Conservation (phyloP, 2,888 invertebrate genomes). For the Carcina quercana region DNA sequence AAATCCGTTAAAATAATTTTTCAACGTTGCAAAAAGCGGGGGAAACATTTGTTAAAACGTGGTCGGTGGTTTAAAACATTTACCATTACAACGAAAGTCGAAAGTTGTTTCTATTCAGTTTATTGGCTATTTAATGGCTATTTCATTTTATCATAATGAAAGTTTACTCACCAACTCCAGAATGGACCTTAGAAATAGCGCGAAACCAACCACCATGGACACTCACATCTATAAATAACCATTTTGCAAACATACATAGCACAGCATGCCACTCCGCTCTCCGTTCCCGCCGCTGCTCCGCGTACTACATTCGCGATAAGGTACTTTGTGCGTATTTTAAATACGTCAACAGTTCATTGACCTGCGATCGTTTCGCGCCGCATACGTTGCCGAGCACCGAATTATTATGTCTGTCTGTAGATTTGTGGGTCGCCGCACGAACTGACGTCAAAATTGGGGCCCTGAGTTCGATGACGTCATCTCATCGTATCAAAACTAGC, state of each 20-base stretch:
- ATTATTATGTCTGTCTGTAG: slow-evolving; percentile 74
- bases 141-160: slow-evolving; percentile 11
- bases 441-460: slow-evolving; percentile 55
- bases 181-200: slow-evolving; percentile 50
- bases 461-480: slow-evolving; percentile 49
- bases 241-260: slow-evolving; percentile 57
- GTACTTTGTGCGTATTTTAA: slow-evolving; percentile 68
- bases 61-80: no score
- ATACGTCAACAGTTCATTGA: slow-evolving; percentile 72
- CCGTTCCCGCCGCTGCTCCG: slow-evolving; percentile 46
- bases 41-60: no score
- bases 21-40: no score
- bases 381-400: slow-evolving; percentile 64
- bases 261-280: slow-evolving; percentile 43
- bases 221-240: slow-evolving; percentile 60
- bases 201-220: slow-evolving; percentile 59
- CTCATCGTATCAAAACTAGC: slow-evolving; percentile 47
- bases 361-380: slow-evolving; percentile 58
- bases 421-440: slow-evolving; percentile 70
- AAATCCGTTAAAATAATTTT: no score
- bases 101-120: no score
- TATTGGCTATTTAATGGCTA: not conserved
- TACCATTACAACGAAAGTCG: no score
- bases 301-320: slow-evolving; percentile 68
- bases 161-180: slow-evolving; percentile 31